These are phyloP conservation scores for Crocodylus rhombifer DNA, from an alignment of 2,797 vertebrate genomes.

Conservation along the genomic window DNA sequence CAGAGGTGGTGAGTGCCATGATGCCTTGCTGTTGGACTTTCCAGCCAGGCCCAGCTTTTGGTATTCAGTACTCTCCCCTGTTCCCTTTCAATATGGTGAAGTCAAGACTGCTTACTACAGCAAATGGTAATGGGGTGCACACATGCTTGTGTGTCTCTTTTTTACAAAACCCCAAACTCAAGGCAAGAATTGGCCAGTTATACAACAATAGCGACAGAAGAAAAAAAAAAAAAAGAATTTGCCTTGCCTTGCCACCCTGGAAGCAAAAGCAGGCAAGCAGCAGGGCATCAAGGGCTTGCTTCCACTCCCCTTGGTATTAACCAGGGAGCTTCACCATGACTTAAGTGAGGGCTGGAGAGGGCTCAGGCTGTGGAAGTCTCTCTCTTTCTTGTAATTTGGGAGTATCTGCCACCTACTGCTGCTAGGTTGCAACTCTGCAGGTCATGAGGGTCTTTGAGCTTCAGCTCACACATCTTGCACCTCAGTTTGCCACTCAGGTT, in stretches of 20 bases:
- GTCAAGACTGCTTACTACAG: rapidly evolving
- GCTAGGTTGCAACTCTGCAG: not conserved
- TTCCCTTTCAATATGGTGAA: rapidly evolving
- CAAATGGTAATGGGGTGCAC: not conserved
- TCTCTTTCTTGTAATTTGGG: not conserved
- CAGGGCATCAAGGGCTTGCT: rapidly evolving
- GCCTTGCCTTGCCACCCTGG: not conserved
- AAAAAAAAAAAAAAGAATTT: not conserved
- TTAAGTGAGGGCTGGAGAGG: not conserved
- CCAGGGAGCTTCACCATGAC: not conserved
- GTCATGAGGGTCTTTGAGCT: not conserved
- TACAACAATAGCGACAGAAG: too few species aligned
- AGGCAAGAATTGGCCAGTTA: not conserved
- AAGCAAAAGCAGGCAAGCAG: not conserved
- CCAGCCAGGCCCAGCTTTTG: not conserved
- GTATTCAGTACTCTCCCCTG: not conserved
- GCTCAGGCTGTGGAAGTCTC: not conserved
- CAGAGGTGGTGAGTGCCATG: rapidly evolving
- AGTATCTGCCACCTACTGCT: not conserved
- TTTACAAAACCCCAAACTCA: not conserved
- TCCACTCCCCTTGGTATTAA: not conserved
- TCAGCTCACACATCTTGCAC: not conserved
- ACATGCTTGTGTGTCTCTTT: not conserved
- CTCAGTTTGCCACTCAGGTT: not conserved
- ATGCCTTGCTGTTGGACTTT: not conserved